phyloP scores from a whole-genome alignment of 1,140 invertebrate species.

The Apis dorsata region DNA sequence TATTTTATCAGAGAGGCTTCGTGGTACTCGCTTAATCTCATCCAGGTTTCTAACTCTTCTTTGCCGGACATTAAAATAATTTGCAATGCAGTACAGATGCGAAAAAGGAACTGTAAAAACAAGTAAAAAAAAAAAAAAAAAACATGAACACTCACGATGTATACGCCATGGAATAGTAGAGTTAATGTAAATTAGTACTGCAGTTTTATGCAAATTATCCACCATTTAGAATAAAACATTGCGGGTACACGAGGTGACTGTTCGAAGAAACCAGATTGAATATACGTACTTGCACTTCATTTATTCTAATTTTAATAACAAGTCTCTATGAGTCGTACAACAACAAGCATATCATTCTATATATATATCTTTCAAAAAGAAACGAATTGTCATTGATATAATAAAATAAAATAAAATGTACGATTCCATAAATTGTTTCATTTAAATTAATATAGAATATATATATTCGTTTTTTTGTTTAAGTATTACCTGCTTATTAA shows the following conservation, averaged over 20 bases:
- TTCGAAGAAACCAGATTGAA: neutral
- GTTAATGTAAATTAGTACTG: constrained; percentile 40
- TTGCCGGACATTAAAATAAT: neutral
- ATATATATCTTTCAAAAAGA: neutral
- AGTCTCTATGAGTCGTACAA: neutral
- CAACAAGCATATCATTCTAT: neutral
- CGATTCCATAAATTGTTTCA: neutral
- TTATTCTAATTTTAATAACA: too few species aligned
- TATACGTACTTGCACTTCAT: neutral
- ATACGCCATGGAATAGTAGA: constrained; percentile 12
- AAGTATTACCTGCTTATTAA: neutral
- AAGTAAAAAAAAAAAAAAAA: neutral
- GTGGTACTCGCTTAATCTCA: too few species aligned
- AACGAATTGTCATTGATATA: neutral
- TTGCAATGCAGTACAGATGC: neutral
- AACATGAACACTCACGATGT: neutral
- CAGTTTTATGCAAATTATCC: constrained; percentile 25
- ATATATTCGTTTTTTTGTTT: neutral
- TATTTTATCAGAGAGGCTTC: too few species aligned
- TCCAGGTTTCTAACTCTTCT: neutral
- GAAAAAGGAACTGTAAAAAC: neutral
- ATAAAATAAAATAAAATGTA: neutral
- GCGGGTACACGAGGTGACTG: neutral
- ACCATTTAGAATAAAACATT: constrained; percentile 27
- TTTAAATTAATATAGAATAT: neutral